These are phyloP conservation scores for Mohoua ochrocephala DNA, from an alignment of 2,113 vertebrate genomes.

Conservation along the genomic window DNA sequence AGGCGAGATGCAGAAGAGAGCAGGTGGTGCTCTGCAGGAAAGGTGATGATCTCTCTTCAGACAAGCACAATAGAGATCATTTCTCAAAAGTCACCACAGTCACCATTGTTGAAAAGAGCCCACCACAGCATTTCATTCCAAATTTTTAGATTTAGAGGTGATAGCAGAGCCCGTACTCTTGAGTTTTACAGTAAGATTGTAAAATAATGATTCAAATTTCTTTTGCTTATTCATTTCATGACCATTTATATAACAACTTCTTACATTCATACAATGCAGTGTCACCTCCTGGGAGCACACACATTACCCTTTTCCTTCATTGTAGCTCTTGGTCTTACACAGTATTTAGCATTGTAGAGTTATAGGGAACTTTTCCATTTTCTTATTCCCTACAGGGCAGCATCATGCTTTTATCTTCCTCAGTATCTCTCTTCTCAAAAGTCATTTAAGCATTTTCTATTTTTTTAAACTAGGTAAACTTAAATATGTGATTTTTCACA, in stretches of 20 bases:
- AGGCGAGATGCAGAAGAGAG: not conserved
- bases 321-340: not conserved
- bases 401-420: not conserved
- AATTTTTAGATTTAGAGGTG: not conserved
- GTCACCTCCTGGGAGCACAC: not conserved
- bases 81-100: not conserved
- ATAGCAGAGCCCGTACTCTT: not conserved
- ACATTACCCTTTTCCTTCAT: not conserved
- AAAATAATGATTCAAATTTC: not conserved
- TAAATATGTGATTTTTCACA: not conserved
- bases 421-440: not conserved
- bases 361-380: not conserved
- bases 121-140: not conserved
- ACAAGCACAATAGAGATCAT: not conserved
- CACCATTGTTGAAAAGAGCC: not conserved
- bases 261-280: not conserved
- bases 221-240: not conserved
- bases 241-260: not conserved
- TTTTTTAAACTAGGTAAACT: not conserved
- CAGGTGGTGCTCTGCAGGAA: not conserved
- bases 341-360: not conserved
- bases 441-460: not conserved
- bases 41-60: not conserved
- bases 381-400: not conserved
- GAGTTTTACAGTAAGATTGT: not conserved